Evolutionary conservation across 2,797 vertebrate genomes (phyloP), one percentile per base, ranked within the genome.

Genomic region (Tinamus major): DNA sequence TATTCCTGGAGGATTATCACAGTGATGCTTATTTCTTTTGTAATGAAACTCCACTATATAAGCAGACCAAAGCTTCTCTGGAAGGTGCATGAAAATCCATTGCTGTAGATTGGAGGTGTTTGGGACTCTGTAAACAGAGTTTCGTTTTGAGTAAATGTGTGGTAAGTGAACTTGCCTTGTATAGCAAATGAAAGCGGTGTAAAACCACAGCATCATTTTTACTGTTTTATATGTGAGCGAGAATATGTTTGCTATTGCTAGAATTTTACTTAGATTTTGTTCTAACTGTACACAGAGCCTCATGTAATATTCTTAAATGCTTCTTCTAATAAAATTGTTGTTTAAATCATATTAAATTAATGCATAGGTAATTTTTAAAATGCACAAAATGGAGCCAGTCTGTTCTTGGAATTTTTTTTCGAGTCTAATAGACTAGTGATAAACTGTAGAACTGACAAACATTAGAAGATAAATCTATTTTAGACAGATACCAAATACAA

Each of bases 1-100:
- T 94, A 90, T 95, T 95, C 79, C 80, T 93, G 70, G 89, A 94
- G 77, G 94, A 95, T 95, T 94, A 93, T 94, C 94, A 85, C 94
- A 77, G 85, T 84, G 58, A 74, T 90, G 65, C 70, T 88, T 74
- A 79, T 91, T 94, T 90, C 85, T 95, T 58, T 84, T 95, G 89
- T 92, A 88, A 95, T 86, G 80, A 95, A 92, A 48, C 92, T 88
- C 83, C 20, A 5, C 59, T 84, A 6, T 89, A 49, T 12, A 74
- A 76, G 76, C 87, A 91, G 83, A 90, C 56, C n/a, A 56, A 16
- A 63, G 51, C 87, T 95, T 92, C 42, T 4, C 26, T 21, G 55
- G 74, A 86, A 61, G 87, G 81, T 67, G 29, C 35, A 77, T 31
- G 88, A 91, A 87, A 78, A 84, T 81, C 70, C 67, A 29, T 31